A percentile compares a stretch with the other conserved stretches of the same genome.
Evolutionary conservation across 2,113 vertebrate species (phyloP).

Genomic region (Trogon surrucura): DNA sequence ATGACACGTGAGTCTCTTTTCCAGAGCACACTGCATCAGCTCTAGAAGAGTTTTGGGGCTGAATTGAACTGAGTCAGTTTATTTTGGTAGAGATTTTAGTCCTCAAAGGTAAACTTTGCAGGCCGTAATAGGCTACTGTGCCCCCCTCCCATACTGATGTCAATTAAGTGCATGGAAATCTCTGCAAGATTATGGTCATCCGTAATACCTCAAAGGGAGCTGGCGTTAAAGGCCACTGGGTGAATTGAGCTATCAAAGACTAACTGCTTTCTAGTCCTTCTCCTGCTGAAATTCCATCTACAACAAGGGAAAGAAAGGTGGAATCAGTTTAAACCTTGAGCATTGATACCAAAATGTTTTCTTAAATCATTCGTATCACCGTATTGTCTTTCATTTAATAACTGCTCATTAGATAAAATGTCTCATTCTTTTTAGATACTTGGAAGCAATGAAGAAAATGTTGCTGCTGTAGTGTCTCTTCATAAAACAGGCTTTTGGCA

Average conservation of each 20-base stretch:
- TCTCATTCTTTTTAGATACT: conserved; percentile 29
- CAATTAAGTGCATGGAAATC: not conserved
- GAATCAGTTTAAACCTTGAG: not conserved
- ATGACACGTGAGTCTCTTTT: not conserved
- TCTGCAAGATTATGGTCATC: not conserved
- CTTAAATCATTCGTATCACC: conserved; percentile 16
- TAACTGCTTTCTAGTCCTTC: not conserved
- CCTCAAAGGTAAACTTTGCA: not conserved
- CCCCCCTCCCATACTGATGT: not conserved
- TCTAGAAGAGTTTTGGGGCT: not conserved
- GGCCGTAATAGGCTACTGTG: not conserved
- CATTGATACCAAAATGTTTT: conserved; percentile 17
- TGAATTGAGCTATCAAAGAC: not conserved
- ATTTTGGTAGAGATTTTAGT: not conserved
- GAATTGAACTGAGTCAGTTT: not conserved
- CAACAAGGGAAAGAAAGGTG: not conserved
- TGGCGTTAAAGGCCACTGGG: not conserved
- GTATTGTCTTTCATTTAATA: not conserved
- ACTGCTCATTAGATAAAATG: conserved; percentile 16
- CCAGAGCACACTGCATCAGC: not conserved
- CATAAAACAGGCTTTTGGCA: conserved; percentile 35
- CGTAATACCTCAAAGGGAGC: not conserved
- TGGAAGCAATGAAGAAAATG: conserved; percentile 40
- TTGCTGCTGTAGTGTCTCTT: conserved; percentile 15
- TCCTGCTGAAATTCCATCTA: conserved; percentile 14